These are phyloP conservation scores for Siderastrea radians DNA, from an alignment of 92 coral and sea anemone genomes.

Conservation along the genomic window DNA sequence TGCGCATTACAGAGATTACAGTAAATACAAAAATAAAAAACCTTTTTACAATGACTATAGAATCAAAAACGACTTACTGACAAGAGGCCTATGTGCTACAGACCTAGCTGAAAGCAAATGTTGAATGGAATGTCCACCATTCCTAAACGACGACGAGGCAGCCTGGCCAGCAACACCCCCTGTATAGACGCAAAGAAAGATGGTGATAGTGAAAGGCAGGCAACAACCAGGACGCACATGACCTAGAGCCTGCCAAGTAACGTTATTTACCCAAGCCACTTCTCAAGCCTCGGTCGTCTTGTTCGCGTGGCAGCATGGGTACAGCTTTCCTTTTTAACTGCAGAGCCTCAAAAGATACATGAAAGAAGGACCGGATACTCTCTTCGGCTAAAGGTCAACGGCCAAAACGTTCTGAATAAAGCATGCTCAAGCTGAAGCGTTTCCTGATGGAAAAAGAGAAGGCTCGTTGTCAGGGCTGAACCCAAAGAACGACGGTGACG, in stretches of 20 bases:
- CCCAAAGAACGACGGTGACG: slow-evolving; percentile 42
- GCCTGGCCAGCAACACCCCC: no score
- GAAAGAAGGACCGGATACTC: background rate
- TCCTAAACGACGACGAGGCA: no score
- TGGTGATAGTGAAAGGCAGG: no score
- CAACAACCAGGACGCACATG: no score
- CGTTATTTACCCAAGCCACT: no score
- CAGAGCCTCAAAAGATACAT: background rate
- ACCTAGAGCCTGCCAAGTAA: no score
- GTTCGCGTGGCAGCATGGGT: slow-evolving; percentile 61
- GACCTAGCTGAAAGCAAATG: slow-evolving; percentile 32
- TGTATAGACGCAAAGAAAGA: no score
- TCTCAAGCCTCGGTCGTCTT: no score
- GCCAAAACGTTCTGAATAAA: slow-evolving; percentile 32
- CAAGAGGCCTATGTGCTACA: background rate
- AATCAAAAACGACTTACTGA: no score
- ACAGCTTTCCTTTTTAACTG: slow-evolving; percentile 40
- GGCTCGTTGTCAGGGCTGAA: slow-evolving; percentile 17
- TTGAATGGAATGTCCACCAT: slow-evolving; percentile 3
- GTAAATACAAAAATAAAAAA: no score
- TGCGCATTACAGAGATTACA: no score
- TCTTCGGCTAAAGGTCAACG: background rate
- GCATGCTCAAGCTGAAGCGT: slow-evolving; percentile 21
- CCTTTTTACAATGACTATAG: no score
- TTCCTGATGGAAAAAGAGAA: slow-evolving; percentile 37